Evolutionary conservation across 2,113 vertebrate genomes (phyloP).

Genomic region (Phoxinus phoxinus): DNA sequence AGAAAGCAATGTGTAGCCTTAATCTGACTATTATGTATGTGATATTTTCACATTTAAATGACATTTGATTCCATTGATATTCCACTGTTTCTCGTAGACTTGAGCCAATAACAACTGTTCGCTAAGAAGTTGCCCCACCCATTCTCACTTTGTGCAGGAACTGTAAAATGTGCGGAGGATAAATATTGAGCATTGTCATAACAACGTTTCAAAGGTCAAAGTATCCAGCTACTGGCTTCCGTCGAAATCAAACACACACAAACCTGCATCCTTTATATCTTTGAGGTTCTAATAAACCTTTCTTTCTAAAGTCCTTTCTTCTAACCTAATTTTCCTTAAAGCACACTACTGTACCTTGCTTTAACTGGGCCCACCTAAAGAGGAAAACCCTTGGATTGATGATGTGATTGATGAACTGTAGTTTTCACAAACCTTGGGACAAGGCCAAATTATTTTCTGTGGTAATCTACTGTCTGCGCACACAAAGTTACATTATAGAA

Average conservation of each 20-base stretch:
- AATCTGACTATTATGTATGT: background rate
- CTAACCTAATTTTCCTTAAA: background rate
- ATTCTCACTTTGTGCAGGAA: background rate
- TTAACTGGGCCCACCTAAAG: background rate
- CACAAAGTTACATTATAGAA: background rate
- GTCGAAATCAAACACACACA: background rate
- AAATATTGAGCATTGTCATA: slow-evolving; percentile 37
- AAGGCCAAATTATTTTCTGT: background rate
- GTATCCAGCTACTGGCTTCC: background rate
- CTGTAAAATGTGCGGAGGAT: slow-evolving; percentile 22
- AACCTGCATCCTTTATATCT: background rate
- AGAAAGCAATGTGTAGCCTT: background rate
- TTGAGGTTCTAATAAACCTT: background rate
- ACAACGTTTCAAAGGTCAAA: slow-evolving; percentile 22
- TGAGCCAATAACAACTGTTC: background rate
- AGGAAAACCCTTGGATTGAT: background rate
- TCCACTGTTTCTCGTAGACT: slow-evolving; percentile 6
- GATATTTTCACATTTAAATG: slow-evolving; percentile 11
- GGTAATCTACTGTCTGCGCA: background rate
- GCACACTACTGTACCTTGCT: background rate
- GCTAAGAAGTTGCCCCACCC: slow-evolving; percentile 3
- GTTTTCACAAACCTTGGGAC: background rate
- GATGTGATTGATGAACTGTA: background rate
- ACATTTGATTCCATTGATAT: background rate
- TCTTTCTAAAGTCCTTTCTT: background rate